These are phyloP conservation scores for Halesus radiatus DNA, from an alignment of 1,140 invertebrate species.

Conservation along the genomic window DNA sequence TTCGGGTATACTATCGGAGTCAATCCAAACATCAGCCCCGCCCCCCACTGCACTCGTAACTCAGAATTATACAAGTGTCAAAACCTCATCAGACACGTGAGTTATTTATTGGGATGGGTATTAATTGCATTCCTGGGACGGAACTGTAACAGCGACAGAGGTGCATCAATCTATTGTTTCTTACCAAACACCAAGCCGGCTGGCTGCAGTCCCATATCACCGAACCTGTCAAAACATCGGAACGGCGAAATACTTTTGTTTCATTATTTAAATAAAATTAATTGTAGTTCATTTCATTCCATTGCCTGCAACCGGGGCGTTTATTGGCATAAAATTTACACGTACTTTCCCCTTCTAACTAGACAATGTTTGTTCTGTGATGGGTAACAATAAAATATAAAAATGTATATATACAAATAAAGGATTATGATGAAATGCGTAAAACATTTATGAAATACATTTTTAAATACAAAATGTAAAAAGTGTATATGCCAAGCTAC, in stretches of 20 bases:
- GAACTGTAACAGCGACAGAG: not conserved
- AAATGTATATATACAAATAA: too few relatives aligned
- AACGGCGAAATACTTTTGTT: not conserved
- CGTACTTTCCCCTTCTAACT: too few relatives aligned
- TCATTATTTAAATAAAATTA: constrained; percentile 1
- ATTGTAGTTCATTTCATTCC: too few relatives aligned
- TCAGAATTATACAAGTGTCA: constrained; percentile 24
- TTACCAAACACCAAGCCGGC: not conserved
- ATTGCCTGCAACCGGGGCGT: too few relatives aligned
- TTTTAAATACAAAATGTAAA: too few relatives aligned
- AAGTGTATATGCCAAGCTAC: too few relatives aligned
- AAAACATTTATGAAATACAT: too few relatives aligned
- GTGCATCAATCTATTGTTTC: constrained; percentile 10
- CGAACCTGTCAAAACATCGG: not conserved
- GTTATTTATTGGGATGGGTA: constrained; percentile 33
- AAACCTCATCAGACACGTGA: constrained; percentile 32
- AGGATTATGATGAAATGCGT: too few relatives aligned
- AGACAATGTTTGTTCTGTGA: too few relatives aligned
- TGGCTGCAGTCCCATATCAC: not conserved
- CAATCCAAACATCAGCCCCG: constrained; percentile 7
- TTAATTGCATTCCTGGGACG: constrained; percentile 24
- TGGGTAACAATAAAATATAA: too few relatives aligned
- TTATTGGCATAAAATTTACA: too few relatives aligned
- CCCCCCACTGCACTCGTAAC: constrained; percentile 8
- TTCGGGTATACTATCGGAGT: not conserved